These are phyloP conservation scores for Cladorhizidae sp. DNA, from an alignment of 37 sponge, comb jelly and placozoan species.

Conservation along the genomic window DNA sequence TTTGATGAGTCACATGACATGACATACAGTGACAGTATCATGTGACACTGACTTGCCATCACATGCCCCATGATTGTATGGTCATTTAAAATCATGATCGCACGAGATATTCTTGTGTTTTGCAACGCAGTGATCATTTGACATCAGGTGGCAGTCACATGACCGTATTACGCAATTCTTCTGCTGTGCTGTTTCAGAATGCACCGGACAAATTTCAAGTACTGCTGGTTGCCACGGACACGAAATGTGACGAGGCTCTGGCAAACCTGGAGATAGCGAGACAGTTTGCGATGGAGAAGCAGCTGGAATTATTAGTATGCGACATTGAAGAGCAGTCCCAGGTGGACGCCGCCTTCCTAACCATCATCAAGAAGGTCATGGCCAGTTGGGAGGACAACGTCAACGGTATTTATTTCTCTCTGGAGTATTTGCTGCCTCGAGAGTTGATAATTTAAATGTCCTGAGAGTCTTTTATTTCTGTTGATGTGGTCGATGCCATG, in stretches of 20 bases:
- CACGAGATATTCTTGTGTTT: too few relatives aligned
- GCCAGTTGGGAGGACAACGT: not conserved
- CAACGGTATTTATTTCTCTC: too few relatives aligned
- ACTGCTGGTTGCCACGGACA: slow-evolving; percentile 46
- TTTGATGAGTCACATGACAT: not conserved
- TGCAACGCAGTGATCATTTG: too few relatives aligned
- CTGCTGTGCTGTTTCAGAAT: slow-evolving; percentile 16
- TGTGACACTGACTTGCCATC: too few relatives aligned
- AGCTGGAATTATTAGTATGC: slow-evolving; percentile 32
- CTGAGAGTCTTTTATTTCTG: too few relatives aligned
- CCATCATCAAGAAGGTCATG: slow-evolving; percentile 40
- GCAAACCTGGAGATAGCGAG: slow-evolving; percentile 42
- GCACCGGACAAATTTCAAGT: slow-evolving; percentile 49
- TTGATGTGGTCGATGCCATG: too few relatives aligned
- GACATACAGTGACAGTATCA: not conserved
- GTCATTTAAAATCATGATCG: too few relatives aligned
- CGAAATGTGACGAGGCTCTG: not conserved
- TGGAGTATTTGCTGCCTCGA: too few relatives aligned
- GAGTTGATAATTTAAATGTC: too few relatives aligned
- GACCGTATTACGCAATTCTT: too few relatives aligned
- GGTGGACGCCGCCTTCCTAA: slow-evolving; percentile 31
- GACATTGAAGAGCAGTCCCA: not conserved
- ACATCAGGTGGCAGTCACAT: too few relatives aligned
- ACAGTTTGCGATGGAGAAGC: slow-evolving; percentile 55
- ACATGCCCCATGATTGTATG: too few relatives aligned